Percentiles rank a stretch among this genome's conserved stretches.
Evolutionary conservation across 2,797 vertebrate genomes (phyloP).

Genomic region (Melopsittacus undulatus): DNA sequence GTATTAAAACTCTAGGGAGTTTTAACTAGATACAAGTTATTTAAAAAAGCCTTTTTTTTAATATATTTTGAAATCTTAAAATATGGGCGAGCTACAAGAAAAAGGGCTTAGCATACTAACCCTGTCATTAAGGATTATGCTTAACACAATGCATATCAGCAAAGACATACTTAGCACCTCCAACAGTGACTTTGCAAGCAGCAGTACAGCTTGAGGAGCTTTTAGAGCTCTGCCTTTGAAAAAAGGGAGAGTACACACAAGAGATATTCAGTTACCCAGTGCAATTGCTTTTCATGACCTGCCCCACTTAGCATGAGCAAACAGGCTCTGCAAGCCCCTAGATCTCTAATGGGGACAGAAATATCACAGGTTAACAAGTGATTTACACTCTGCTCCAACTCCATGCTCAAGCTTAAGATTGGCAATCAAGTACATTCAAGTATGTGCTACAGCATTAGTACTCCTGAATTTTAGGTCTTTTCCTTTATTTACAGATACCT

Average conservation of each 20-base stretch:
- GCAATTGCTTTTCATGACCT: neutral
- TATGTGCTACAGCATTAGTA: neutral
- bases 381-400: neutral
- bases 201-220: neutral
- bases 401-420: fast-evolving
- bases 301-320: neutral
- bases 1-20: neutral
- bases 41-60: neutral
- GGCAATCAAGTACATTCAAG: neutral
- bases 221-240: neutral
- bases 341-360: neutral
- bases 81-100: neutral
- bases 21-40: neutral
- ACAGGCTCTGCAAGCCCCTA: neutral
- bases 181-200: neutral
- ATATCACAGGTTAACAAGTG: neutral
- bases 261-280: neutral
- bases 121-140: neutral
- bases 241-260: fast-evolving
- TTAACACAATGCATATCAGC: neutral
- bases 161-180: neutral
- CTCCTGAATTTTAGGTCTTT: neutral
- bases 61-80: neutral
- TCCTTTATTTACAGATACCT: neutral
- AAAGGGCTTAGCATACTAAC: neutral